phyloP scores from a whole-genome alignment of 2,113 vertebrate genomes.

The Sarotherodon lohbergeri region DNA sequence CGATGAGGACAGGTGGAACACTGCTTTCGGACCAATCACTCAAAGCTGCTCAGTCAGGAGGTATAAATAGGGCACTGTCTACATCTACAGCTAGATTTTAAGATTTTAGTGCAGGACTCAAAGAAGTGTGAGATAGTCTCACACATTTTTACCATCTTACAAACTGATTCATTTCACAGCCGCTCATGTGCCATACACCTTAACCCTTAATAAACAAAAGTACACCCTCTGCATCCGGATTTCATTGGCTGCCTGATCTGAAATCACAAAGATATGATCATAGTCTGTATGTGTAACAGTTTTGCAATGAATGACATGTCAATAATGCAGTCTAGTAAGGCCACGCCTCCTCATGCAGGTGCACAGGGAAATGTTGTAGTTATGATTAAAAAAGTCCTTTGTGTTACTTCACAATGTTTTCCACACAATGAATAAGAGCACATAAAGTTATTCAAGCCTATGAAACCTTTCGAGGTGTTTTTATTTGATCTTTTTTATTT shows the following conservation, averaged over 20 bases:
- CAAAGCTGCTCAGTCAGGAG: background rate
- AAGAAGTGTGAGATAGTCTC: background rate
- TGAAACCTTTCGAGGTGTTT: no score
- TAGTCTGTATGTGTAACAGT: background rate
- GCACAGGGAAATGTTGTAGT: background rate
- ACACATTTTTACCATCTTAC: background rate
- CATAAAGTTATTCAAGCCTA: no score
- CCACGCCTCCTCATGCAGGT: background rate
- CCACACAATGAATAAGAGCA: no score
- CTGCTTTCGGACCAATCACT: accelerated
- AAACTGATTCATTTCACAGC: background rate
- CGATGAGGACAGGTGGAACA: background rate
- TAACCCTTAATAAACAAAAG: background rate
- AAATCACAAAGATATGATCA: background rate
- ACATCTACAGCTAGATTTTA: background rate
- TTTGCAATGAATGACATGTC: background rate
- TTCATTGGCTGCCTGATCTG: background rate
- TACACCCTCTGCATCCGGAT: accelerated
- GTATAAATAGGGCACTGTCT: background rate
- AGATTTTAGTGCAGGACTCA: background rate
- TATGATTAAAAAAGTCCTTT: no score
- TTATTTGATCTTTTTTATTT: no score
- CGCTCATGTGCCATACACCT: background rate
- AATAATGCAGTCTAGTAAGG: background rate
- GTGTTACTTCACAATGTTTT: no score